Evolutionary conservation across 2,113 vertebrate genomes (phyloP).

Genomic region (Cololabis saira): DNA sequence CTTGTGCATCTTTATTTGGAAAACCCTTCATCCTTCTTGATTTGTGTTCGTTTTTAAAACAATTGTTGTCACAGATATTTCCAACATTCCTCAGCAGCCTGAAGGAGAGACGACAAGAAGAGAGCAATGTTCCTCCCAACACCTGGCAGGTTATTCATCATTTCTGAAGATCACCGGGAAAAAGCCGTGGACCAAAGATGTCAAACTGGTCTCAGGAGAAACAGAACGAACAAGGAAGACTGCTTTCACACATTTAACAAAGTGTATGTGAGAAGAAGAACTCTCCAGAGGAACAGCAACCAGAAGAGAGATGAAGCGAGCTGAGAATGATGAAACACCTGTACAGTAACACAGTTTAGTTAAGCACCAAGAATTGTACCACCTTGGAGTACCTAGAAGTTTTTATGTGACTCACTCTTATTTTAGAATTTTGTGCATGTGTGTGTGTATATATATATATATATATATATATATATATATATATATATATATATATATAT

Average conservation of each 20-base stretch:
- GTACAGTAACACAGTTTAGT: not conserved
- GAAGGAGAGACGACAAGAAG: not conserved
- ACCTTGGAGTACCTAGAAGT: too few species aligned
- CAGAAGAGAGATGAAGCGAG: too few species aligned
- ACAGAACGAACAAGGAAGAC: not conserved
- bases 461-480: too few species aligned
- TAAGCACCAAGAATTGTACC: not conserved
- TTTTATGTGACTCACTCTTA: too few species aligned
- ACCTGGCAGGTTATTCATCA: conserved; percentile 17
- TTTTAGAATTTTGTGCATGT: not conserved
- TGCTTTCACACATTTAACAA: too few species aligned
- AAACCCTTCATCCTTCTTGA: conserved; percentile 4
- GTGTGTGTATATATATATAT: too few species aligned
- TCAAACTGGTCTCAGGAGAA: not conserved
- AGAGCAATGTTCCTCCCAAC: conserved; percentile 1
- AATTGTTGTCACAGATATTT: not conserved
- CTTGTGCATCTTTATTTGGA: not conserved
- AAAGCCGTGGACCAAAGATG: not conserved
- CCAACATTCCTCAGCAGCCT: conserved; percentile 4
- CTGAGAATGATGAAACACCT: not conserved
- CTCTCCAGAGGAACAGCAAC: not conserved
- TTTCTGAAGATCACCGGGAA: not conserved
- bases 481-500: too few species aligned
- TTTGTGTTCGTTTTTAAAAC: not conserved
- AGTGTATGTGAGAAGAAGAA: not conserved